Conservation (phyloP, 2,888 invertebrate genomes). For the Pseudococcus viburni region DNA sequence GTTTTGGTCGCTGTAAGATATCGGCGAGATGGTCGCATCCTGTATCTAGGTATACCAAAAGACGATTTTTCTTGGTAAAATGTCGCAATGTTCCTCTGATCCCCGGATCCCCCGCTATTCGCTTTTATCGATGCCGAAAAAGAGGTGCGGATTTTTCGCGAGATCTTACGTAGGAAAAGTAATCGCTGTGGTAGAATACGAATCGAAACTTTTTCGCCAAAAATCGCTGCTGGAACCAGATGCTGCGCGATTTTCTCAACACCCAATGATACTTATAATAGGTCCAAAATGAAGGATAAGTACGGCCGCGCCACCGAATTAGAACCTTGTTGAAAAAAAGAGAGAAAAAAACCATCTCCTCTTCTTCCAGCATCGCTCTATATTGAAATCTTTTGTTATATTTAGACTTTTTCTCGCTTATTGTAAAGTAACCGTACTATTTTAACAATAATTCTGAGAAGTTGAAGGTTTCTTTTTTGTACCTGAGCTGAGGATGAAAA, state of each 20-base stretch:
- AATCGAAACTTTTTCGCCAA: neutral
- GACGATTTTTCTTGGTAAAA: slow-evolving; percentile 27
- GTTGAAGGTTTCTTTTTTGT: slow-evolving; percentile 56
- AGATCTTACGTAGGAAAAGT: neutral
- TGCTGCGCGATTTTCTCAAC: slow-evolving; percentile 49
- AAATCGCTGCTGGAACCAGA: neutral
- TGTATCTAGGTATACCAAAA: neutral
- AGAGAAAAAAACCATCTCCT: neutral
- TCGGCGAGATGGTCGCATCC: neutral
- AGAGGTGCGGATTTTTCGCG: neutral
- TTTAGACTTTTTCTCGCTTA: slow-evolving; percentile 60
- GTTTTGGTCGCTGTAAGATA: neutral
- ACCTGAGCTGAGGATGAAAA: slow-evolving; percentile 52
- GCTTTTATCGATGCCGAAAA: slow-evolving; percentile 3
- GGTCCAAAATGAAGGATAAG: slow-evolving; percentile 36
- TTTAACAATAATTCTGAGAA: slow-evolving; percentile 61
- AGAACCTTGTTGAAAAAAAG: slow-evolving; percentile 43
- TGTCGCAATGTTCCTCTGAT: neutral
- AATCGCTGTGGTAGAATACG: no score
- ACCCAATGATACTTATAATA: slow-evolving; percentile 43
- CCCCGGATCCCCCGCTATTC: slow-evolving; percentile 3
- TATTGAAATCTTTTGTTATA: slow-evolving; percentile 57
- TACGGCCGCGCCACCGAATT: slow-evolving; percentile 34
- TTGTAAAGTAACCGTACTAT: slow-evolving; percentile 60
- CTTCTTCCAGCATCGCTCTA: slow-evolving; percentile 9